Evolutionary conservation across 1,140 invertebrate genomes (phyloP).

Genomic region (Pseudobourletiella spinata): DNA sequence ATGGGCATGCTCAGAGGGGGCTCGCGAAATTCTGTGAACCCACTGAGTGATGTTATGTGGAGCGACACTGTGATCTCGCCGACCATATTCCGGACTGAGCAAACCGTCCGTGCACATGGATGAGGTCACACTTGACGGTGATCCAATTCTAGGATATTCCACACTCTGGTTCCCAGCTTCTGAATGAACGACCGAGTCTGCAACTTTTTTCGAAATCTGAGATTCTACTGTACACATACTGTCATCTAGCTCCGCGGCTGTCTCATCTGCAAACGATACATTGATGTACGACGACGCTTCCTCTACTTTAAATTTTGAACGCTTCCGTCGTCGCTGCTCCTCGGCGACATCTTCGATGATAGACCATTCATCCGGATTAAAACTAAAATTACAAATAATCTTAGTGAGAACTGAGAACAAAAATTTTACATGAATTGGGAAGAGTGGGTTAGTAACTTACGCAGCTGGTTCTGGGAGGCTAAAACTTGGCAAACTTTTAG

Average conservation of each 20-base stretch:
- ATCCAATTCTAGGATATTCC: not conserved
- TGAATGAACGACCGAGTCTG: not conserved
- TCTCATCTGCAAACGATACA: slow-evolving; percentile 14
- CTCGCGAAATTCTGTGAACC: too few species aligned
- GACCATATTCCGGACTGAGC: slow-evolving; percentile 4
- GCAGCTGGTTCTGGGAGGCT: not conserved
- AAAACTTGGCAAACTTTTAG: slow-evolving; percentile 6
- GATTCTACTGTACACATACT: not conserved
- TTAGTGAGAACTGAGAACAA: not conserved
- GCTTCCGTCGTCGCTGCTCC: not conserved
- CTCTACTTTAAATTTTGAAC: not conserved
- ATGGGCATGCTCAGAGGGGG: too few species aligned
- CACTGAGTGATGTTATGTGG: too few species aligned
- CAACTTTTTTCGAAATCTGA: not conserved
- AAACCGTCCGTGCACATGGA: not conserved
- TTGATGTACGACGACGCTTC: slow-evolving; percentile 9
- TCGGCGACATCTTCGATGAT: slow-evolving; percentile 5
- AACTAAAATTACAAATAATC: not conserved
- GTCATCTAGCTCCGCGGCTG: too few species aligned
- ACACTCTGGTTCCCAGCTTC: not conserved
- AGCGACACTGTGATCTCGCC: slow-evolving; percentile 2
- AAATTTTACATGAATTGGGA: not conserved
- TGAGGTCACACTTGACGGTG: not conserved
- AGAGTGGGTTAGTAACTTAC: not conserved
- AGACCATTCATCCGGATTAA: slow-evolving; percentile 9